phyloP scores from a whole-genome alignment of 1,140 invertebrate species.

The Rhopalosiphum maidis region DNA sequence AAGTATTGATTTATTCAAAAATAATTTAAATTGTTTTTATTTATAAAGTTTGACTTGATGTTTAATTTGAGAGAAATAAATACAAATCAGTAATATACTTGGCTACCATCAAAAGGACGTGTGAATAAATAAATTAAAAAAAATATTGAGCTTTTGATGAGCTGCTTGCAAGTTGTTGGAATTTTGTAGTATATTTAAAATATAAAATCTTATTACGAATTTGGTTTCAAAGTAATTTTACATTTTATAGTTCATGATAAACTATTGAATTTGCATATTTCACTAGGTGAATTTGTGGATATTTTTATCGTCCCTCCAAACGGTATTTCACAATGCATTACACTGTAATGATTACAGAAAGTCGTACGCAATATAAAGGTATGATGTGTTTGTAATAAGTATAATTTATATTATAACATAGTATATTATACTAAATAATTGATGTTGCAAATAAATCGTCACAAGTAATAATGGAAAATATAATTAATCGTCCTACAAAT shows the following conservation, averaged over 20 bases:
- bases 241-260: background rate
- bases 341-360: background rate
- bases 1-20: background rate
- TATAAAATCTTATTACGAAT: too few species aligned
- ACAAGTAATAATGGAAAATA: conserved; percentile 4
- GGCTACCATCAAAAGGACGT: background rate
- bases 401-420: background rate
- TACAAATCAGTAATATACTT: background rate
- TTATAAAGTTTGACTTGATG: background rate
- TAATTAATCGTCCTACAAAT: background rate
- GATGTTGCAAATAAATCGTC: background rate
- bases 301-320: background rate
- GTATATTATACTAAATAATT: background rate
- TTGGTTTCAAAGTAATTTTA: background rate
- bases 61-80: background rate
- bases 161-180: background rate
- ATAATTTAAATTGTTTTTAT: background rate
- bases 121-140: background rate
- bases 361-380: background rate
- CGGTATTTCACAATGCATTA: background rate
- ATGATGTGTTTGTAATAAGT: too few species aligned
- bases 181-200: background rate
- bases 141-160: background rate
- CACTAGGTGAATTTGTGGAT: background rate
- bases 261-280: background rate